Percentiles rank a stretch among this genome's conserved stretches.
Evolutionary conservation across 2,797 vertebrate species (phyloP).

Genomic region (Rhincodon typus): DNA sequence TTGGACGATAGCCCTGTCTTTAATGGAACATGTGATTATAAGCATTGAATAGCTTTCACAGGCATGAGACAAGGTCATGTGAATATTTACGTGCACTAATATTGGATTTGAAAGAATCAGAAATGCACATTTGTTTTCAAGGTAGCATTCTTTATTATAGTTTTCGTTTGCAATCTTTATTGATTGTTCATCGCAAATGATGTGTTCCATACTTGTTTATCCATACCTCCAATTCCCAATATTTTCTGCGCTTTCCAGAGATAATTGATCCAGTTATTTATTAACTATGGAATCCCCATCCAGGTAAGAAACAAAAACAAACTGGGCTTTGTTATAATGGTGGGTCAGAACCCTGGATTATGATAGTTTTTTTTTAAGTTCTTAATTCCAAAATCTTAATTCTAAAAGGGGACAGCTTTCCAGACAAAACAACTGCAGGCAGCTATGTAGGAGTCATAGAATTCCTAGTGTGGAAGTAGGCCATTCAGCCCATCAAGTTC

Average conservation of each 20-base stretch:
- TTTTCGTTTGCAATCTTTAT: neutral
- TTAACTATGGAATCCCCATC: neutral
- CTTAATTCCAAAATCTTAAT: no score
- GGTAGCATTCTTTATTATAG: neutral
- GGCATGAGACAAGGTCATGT: neutral
- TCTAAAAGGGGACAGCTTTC: no score
- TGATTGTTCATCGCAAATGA: neutral
- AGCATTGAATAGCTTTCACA: neutral
- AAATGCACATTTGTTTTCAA: neutral
- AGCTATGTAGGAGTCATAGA: no score
- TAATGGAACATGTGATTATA: slow-evolving; percentile 19
- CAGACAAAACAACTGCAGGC: no score
- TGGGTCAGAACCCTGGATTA: no score
- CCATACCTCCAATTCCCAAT: neutral
- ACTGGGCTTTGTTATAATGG: no score
- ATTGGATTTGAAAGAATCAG: neutral
- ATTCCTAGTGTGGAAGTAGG: no score
- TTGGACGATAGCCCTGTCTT: neutral
- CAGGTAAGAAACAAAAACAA: neutral
- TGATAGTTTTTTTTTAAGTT: no score
- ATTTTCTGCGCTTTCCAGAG: neutral
- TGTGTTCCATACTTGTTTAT: neutral
- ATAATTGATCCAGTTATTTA: neutral
- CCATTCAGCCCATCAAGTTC: no score
- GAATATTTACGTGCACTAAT: neutral